Conservation (phyloP, 2,797 vertebrate genomes). For the Pygocentrus nattereri region DNA sequence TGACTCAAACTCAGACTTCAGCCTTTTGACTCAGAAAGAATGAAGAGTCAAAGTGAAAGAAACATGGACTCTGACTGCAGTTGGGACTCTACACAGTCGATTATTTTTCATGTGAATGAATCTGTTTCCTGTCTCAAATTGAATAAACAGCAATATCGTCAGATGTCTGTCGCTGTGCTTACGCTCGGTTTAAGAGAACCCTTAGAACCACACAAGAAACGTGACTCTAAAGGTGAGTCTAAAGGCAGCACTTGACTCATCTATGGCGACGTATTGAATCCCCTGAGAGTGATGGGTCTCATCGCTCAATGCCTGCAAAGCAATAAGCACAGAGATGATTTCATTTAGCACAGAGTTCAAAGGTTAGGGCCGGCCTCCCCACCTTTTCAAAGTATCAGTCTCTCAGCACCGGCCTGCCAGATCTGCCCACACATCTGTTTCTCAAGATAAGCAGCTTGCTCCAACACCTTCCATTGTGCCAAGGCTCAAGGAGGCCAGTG, state of each 20-base stretch:
- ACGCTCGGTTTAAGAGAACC: too few species aligned
- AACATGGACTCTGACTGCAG: too few species aligned
- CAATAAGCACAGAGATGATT: constrained; percentile 33
- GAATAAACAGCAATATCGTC: too few species aligned
- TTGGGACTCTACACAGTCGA: too few species aligned
- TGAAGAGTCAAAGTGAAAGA: too few species aligned
- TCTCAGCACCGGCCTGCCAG: constrained; percentile 13
- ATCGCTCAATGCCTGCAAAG: constrained; percentile 23
- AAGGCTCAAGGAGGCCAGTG: constrained; percentile 24
- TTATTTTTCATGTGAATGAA: too few species aligned
- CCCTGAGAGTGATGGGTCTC: constrained; percentile 6
- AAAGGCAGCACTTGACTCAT: not conserved
- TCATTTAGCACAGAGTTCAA: constrained; percentile 35
- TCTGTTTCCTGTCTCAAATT: too few species aligned
- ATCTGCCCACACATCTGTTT: constrained; percentile 39
- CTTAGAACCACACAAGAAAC: not conserved
- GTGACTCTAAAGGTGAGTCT: not conserved
- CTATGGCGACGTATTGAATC: constrained; percentile 2
- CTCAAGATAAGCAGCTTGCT: constrained; percentile 39
- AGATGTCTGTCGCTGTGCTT: too few species aligned
- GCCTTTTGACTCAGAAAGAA: too few species aligned
- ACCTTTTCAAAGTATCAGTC: constrained; percentile 2
- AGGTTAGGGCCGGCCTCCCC: constrained; percentile 33
- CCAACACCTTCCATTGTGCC: constrained; percentile 40
- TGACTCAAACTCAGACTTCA: too few species aligned